Base-by-base conservation (phyloP, 2,888 invertebrate species). In the Macrosoma leucophasiata region DNA sequence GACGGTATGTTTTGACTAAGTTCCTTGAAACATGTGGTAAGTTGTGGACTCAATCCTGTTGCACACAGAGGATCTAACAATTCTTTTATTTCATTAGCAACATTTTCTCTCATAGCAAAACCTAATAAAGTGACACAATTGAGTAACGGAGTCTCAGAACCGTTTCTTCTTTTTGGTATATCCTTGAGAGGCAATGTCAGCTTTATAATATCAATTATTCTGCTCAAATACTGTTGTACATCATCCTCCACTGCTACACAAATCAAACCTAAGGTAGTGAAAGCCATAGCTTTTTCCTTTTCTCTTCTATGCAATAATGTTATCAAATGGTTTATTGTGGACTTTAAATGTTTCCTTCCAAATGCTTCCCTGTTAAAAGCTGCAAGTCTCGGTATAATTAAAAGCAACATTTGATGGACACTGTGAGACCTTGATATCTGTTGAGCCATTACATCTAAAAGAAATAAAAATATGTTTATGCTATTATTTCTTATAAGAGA, bases 71-170 rank as follows among this genome's bases (percentile, higher is more conserved):
- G 91, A 45, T 96, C 96, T 15, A 98, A 75, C 17, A 98, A 85
- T 36, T 93, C 93, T 36, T 89, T 90, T 0, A 97, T 89, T 60
- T 95, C 94, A 52, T 86, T 84, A 7, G 90, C 89, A 17, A 95
- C 91, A 43, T 89, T 88, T 32, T 91, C 89, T 46, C 92, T 93
- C 34, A 96, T 91, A 0, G 98, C 96, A 62, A 94, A 91, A 1
- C 95, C 94, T 23, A 99, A 74, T 45, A 98, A 86, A 8, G 96
- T 96, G n/a, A 99, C 91, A 72, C 98, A 98, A 33, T 94, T 92
- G 65, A 97, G 97, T 21, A 98, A 91, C 0, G 95, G 90, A 0
- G 95, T 93, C 58, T 98, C 97, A 14, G 91, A 85, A 0, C 87
- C 79, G 12, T 85, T 77, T 36, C 91, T 88, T 62, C 94, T 94